Evolutionary conservation across 23 tunicate genomes (phyloP).

Genomic region (Botrylloides violaceus): DNA sequence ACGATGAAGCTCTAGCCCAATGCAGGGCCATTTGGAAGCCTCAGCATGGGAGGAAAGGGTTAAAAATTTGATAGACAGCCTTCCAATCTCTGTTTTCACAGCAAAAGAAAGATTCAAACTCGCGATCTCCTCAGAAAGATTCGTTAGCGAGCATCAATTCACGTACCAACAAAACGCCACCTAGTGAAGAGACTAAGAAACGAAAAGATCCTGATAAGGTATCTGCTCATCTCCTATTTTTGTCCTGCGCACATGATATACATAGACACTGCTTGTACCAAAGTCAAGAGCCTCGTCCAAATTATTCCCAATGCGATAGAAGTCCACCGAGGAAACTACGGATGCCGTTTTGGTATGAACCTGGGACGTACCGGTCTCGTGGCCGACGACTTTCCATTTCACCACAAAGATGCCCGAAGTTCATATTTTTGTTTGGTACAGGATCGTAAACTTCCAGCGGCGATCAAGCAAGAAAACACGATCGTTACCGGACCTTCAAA

Average conservation of each 20-base stretch:
- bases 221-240: no score
- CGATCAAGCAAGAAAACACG: conserved; percentile 24
- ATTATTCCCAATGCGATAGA: no score
- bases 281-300: no score
- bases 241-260: no score
- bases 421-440: neutral
- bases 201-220: conserved; percentile 18
- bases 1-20: neutral
- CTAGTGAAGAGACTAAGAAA: neutral
- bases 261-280: no score
- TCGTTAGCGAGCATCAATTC: conserved; percentile 10
- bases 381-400: no score
- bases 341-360: no score
- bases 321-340: no score
- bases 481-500: conserved; percentile 10
- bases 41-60: neutral
- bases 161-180: conserved; percentile 9
- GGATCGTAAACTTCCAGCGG: conserved; percentile 28
- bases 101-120: neutral
- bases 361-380: no score
- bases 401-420: neutral
- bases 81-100: neutral
- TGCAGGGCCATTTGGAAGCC: neutral
- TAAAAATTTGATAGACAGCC: neutral
- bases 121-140: conserved; percentile 6